These are phyloP conservation scores for Mayetiola destructor DNA, from an alignment of 2,888 invertebrate species.

Conservation along the genomic window DNA sequence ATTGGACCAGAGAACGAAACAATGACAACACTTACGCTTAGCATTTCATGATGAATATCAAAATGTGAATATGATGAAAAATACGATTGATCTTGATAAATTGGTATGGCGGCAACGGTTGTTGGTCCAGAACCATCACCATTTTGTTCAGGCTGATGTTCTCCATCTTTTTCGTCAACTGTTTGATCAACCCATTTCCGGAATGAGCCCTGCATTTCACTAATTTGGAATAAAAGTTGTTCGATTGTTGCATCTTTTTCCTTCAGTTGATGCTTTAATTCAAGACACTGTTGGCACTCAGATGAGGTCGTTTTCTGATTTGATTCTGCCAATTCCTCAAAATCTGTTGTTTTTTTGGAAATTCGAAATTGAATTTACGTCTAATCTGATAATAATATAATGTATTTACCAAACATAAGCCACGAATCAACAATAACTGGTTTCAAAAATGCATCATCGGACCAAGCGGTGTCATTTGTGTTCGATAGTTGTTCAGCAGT, in stretches of 20 bases:
- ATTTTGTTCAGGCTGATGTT: conserved; percentile 21
- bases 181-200: conserved; percentile 39
- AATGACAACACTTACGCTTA: conserved; percentile 45
- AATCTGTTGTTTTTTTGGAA: neutral
- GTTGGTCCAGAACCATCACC: conserved; percentile 23
- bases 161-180: conserved; percentile 26
- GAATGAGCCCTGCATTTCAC: conserved; percentile 45
- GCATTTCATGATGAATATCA: conserved; percentile 88
- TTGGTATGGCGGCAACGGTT: conserved; percentile 37
- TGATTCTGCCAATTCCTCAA: neutral
- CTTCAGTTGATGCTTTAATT: conserved; percentile 40
- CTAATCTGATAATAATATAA: neutral
- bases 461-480: conserved; percentile 47
- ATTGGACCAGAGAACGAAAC: conserved; percentile 17
- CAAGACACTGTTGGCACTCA: neutral
- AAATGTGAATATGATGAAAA: conserved; percentile 79
- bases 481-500: conserved; percentile 40
- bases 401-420: conserved; percentile 58
- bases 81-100: conserved; percentile 59
- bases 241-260: conserved; percentile 45
- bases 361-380: neutral
- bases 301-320: neutral
- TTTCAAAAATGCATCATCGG: conserved; percentile 60
- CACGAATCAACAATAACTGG: conserved; percentile 66
- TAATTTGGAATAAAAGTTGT: conserved; percentile 45